A percentile compares a stretch with the other conserved stretches of the same genome.
Conservation (phyloP, 2,888 invertebrate species). For the Acrocera orbiculus region DNA sequence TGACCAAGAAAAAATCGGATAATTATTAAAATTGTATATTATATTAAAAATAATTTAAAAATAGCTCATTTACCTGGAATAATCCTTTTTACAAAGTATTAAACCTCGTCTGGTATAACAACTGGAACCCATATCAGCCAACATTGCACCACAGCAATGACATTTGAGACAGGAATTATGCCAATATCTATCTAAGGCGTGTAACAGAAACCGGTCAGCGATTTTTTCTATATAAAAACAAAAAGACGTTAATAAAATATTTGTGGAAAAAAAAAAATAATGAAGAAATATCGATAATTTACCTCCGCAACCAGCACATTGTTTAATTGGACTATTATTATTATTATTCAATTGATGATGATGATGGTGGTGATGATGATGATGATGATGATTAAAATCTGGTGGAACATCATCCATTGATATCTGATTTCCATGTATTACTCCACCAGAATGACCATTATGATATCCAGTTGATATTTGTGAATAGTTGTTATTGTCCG, state of each 20-base stretch:
- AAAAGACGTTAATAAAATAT: background rate
- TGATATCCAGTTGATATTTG: conserved; percentile 34
- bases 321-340: conserved; percentile 39
- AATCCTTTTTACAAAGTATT: conserved; percentile 91
- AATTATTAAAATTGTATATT: too few species aligned
- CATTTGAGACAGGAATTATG: conserved; percentile 91
- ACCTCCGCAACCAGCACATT: conserved; percentile 83
- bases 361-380: conserved; percentile 14
- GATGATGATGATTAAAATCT: conserved; percentile 20
- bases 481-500: conserved; percentile 51
- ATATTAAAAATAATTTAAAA: too few species aligned
- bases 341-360: conserved; percentile 25
- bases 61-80: conserved; percentile 78
- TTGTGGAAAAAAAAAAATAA: background rate
- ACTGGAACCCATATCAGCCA: conserved; percentile 80
- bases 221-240: conserved; percentile 43
- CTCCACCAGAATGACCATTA: conserved; percentile 26
- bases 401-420: conserved; percentile 27
- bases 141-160: conserved; percentile 71
- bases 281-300: too few species aligned
- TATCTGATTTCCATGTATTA: conserved; percentile 24
- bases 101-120: conserved; percentile 87
- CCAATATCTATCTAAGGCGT: conserved; percentile 90
- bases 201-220: conserved; percentile 76
- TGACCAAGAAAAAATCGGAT: too few species aligned